phyloP scores from a whole-genome alignment of 2,113 vertebrate species.

The Cephalopterus ornatus region DNA sequence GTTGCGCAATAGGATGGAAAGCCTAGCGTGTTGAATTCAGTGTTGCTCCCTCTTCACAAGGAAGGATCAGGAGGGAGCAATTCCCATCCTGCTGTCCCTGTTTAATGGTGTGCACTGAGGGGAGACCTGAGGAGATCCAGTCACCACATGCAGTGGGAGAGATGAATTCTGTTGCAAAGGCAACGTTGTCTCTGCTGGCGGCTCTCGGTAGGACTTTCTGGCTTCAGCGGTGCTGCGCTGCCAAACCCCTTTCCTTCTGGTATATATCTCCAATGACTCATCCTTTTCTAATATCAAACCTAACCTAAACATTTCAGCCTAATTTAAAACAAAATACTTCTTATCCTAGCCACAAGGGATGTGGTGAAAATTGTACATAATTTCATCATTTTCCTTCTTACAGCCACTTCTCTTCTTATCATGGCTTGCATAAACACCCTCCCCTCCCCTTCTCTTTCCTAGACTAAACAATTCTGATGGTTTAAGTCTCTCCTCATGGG shows the following conservation, averaged over 20 bases:
- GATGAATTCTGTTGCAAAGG: not conserved
- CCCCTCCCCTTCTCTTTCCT: not conserved
- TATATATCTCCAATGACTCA: not conserved
- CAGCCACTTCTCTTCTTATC: not conserved
- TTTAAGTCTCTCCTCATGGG: not conserved
- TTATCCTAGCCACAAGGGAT: not conserved
- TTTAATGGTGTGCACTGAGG: not conserved
- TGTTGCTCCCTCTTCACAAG: not conserved
- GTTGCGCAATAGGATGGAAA: not conserved
- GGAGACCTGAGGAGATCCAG: not conserved
- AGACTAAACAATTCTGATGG: slow-evolving; percentile 26
- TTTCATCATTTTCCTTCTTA: not conserved
- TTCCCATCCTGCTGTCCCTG: not conserved
- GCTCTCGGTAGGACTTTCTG: not conserved
- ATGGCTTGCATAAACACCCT: not conserved
- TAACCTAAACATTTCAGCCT: slow-evolving; percentile 17
- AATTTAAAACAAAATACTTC: not conserved
- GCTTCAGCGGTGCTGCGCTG: not conserved
- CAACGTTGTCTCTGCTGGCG: not conserved
- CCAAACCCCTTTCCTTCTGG: not conserved
- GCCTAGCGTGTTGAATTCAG: rapidly evolving
- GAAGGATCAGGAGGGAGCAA: not conserved
- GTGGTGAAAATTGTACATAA: not conserved
- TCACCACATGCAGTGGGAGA: not conserved
- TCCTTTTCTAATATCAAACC: not conserved